These are phyloP conservation scores for Oplegnathus fasciatus DNA, from an alignment of 2,113 vertebrate genomes.

Conservation along the genomic window DNA sequence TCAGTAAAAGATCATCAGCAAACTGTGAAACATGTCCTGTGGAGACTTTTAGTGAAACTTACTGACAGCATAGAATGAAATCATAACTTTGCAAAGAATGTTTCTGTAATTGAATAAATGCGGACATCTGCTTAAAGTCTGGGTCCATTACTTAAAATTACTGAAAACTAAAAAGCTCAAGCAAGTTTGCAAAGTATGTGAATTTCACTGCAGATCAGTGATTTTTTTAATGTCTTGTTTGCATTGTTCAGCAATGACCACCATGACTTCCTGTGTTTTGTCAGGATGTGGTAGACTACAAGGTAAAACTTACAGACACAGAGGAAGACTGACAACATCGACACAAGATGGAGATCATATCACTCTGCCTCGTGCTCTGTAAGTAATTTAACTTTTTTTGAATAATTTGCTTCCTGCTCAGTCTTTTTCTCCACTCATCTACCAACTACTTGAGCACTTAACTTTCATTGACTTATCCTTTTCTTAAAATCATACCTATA, in stretches of 20 bases:
- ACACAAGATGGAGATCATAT: not conserved
- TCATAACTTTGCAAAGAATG: not conserved
- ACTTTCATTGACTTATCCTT: not conserved
- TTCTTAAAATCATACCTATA: not conserved
- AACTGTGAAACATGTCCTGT: too few relatives aligned
- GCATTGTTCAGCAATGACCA: too few relatives aligned
- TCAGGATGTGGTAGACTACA: not conserved
- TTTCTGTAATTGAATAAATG: not conserved
- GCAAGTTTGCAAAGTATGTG: not conserved
- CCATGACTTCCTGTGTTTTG: not conserved
- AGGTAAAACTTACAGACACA: not conserved
- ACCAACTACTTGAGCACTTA: too few relatives aligned
- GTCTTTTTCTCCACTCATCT: not conserved
- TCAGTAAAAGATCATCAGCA: too few relatives aligned
- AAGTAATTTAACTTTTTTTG: not conserved
- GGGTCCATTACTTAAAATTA: too few relatives aligned
- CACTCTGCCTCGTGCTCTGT: not conserved
- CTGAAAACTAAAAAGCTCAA: too few relatives aligned
- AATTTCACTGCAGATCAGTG: not conserved
- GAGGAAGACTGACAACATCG: not conserved
- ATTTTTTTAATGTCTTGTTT: too few relatives aligned
- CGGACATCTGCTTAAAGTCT: too few relatives aligned
- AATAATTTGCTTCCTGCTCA: not conserved
- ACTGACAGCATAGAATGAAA: too few relatives aligned
- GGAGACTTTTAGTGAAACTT: too few relatives aligned